A percentile compares a stretch with the other conserved stretches of the same genome.
These are phyloP conservation scores for Hybognathus amarus DNA, from an alignment of 2,797 vertebrate genomes.

Conservation along the genomic window DNA sequence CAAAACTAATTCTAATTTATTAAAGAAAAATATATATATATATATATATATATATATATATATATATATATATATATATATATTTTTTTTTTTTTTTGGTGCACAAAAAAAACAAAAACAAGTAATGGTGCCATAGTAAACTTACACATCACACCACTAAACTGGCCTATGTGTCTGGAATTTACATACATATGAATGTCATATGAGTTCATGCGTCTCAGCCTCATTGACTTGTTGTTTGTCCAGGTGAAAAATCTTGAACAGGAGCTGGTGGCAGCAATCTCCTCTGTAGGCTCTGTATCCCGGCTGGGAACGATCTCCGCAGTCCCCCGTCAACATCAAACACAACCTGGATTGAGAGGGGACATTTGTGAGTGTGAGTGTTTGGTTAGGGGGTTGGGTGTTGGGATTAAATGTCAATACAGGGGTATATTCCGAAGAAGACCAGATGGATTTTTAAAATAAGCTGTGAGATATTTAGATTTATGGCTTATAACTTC, in stretches of 20 bases:
- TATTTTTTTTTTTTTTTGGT: neutral
- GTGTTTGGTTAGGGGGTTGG: conserved; percentile 22
- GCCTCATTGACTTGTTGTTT: conserved; percentile 97
- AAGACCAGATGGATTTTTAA: conserved; percentile 27
- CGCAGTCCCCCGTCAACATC: conserved; percentile 96
- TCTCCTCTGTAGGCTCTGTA: conserved; percentile 93
- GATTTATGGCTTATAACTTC: neutral
- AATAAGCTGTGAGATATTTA: conserved; percentile 7
- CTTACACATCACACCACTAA: neutral
- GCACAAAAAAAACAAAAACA: neutral
- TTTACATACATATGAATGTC: conserved; percentile 17
- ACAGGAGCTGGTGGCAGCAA: conserved; percentile 91
- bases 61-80: too few species aligned
- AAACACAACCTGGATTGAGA: conserved; percentile 87
- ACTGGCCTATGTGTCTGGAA: neutral
- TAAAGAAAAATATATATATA: too few species aligned
- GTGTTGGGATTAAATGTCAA: conserved; percentile 23
- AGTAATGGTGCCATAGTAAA: neutral
- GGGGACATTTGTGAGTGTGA: neutral
- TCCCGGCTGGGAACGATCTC: conserved; percentile 91
- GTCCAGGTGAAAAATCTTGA: conserved; percentile 97
- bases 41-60: too few species aligned
- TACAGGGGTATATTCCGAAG: conserved; percentile 10
- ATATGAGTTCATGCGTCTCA: conserved; percentile 68
- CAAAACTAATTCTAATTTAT: too few species aligned